Base-by-base conservation (phyloP, 1,140 invertebrate genomes). In the Coptotermes formosanus region DNA sequence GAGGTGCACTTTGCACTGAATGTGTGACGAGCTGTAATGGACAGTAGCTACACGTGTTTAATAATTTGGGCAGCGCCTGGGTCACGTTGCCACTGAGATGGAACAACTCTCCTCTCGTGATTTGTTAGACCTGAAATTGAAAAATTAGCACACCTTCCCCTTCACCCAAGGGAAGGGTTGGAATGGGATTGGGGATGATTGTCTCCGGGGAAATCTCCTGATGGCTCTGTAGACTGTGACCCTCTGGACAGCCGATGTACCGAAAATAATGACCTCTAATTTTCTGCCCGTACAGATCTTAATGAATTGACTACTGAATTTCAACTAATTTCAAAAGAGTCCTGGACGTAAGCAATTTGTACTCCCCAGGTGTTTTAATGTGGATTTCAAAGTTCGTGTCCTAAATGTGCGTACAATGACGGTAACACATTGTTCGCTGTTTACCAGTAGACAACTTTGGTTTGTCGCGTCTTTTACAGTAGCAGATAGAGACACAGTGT, bases 261-360 rank as follows among this genome's bases (percentile, higher is more conserved):
- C 64, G 64, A 30, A 75, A 75, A 30, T 64, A 64, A 64, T 30
- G 64, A 75, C n/a, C 64, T 75, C 64, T 75, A 75, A 75, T 75
- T 8, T 25, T 75, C n/a, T 14, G 3, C 25, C n/a, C n/a, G 14
- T 38, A n/a, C 64, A 75, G 6, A 16, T 11, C 64, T 75, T 75
- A n/a, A 6, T 11, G 9, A n/a, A 14, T 75, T 55, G 52, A 55
- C 52, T 55, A 55, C 14, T 55, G 14, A 12, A 55, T 4, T 55
- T 55, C 14, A 55, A 1, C 16, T 55, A 55, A 55, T 55, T 55
- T 55, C 14, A 55, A 55, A 55, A 19, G 45, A 48, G 9, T 16
- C 45, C 45, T 48, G 45, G 9, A 0, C 11, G 45, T 48, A 48
- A 16, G 7, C 45, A 48, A 16, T 48, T 48, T 16, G 45, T 16